phyloP scores from a whole-genome alignment of 2,888 invertebrate genomes.

The Agrochola lychnidis region DNA sequence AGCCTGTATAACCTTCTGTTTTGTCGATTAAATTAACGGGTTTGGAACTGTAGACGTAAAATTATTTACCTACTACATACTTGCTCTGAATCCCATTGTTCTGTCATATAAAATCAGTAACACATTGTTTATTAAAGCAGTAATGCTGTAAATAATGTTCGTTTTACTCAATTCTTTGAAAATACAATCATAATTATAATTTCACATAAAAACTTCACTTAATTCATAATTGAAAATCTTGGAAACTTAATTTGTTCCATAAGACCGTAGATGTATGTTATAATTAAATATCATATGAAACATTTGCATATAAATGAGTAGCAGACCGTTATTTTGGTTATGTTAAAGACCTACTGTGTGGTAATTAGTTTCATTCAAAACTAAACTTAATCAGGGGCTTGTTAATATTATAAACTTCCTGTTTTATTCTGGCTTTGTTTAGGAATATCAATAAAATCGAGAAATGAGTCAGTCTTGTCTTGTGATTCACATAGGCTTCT shows the following conservation, averaged over 20 bases:
- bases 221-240: background rate
- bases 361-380: slow-evolving; percentile 10
- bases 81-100: background rate
- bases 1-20: background rate
- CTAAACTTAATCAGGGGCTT: slow-evolving; percentile 21
- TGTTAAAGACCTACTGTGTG: background rate
- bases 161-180: background rate
- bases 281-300: background rate
- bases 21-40: background rate
- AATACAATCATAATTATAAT: background rate
- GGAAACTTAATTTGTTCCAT: background rate
- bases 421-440: background rate
- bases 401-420: slow-evolving; percentile 18
- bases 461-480: background rate
- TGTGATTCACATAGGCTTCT: background rate
- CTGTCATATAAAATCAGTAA: background rate
- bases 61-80: background rate
- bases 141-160: background rate
- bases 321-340: background rate
- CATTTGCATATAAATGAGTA: slow-evolving; percentile 11
- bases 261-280: background rate
- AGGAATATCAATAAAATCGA: background rate
- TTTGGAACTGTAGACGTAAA: background rate
- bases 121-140: background rate
- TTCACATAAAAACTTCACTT: background rate